Evolutionary conservation across 2,888 invertebrate species (phyloP).

Genomic region (Eupithecia exiguata): DNA sequence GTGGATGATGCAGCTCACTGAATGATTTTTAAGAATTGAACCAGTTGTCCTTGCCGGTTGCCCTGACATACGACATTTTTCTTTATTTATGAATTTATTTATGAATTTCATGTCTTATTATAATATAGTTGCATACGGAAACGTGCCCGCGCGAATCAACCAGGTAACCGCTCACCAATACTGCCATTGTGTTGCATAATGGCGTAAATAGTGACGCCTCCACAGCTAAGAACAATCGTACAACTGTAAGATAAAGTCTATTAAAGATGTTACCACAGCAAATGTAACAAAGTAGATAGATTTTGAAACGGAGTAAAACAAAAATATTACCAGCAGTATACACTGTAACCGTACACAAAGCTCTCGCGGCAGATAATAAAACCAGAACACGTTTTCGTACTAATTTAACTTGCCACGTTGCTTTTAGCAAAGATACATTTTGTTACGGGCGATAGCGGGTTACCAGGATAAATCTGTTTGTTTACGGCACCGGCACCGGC

Average conservation of each 20-base stretch:
- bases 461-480: slow-evolving; percentile 5
- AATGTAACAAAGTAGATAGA: neutral
- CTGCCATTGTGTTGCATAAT: neutral
- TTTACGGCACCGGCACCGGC: neutral
- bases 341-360: slow-evolving; percentile 54
- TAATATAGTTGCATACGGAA: too few species aligned
- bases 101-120: too few species aligned
- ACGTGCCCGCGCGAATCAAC: neutral
- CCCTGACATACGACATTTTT: too few species aligned
- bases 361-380: slow-evolving; percentile 59
- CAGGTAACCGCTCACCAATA: neutral
- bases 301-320: slow-evolving; percentile 28
- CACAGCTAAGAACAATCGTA: neutral
- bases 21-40: too few species aligned
- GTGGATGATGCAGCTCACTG: too few species aligned
- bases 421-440: slow-evolving; percentile 50
- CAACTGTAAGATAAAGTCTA: neutral
- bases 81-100: too few species aligned
- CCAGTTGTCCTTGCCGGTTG: too few species aligned
- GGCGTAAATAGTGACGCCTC: neutral
- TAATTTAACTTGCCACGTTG: slow-evolving; percentile 66
- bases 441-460: slow-evolving; percentile 21
- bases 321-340: slow-evolving; percentile 52
- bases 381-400: slow-evolving; percentile 66
- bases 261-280: neutral